Conservation (phyloP, 2,113 vertebrate genomes). For the Phodopus roborovskii region DNA sequence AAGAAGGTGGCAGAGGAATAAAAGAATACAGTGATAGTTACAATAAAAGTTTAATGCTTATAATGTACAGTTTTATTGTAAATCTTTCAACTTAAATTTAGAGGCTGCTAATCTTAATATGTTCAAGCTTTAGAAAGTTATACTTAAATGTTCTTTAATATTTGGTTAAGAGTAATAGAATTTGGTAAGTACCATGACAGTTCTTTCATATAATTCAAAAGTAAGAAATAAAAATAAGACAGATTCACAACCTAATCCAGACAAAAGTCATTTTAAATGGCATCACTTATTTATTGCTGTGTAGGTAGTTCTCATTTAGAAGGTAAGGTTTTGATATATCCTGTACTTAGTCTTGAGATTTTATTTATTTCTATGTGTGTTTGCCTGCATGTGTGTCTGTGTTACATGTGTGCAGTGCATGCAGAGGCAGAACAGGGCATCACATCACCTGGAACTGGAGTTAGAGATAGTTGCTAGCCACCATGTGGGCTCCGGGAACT, state of each 20-base stretch:
- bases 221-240: background rate
- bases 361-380: background rate
- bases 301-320: background rate
- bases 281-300: constrained; percentile 8
- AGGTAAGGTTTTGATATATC: constrained; percentile 8
- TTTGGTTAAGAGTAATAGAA: background rate
- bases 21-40: background rate
- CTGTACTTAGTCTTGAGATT: background rate
- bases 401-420: background rate
- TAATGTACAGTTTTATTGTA: constrained; percentile 1
- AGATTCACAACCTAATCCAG: constrained; percentile 15
- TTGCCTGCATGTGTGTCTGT: background rate
- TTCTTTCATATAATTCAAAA: constrained; percentile 45
- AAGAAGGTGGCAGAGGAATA: background rate
- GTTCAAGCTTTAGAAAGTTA: constrained; percentile 34
- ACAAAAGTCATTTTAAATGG: background rate
- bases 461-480: background rate
- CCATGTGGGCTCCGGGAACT: background rate
- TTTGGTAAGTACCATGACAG: background rate
- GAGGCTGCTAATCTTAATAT: constrained; percentile 27
- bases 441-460: background rate
- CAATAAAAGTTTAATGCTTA: background rate
- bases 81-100: constrained; percentile 28
- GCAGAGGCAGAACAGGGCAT: background rate
- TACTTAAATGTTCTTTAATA: constrained; percentile 34